Evolutionary conservation across 2,797 vertebrate genomes (phyloP).

Genomic region (Huso huso): DNA sequence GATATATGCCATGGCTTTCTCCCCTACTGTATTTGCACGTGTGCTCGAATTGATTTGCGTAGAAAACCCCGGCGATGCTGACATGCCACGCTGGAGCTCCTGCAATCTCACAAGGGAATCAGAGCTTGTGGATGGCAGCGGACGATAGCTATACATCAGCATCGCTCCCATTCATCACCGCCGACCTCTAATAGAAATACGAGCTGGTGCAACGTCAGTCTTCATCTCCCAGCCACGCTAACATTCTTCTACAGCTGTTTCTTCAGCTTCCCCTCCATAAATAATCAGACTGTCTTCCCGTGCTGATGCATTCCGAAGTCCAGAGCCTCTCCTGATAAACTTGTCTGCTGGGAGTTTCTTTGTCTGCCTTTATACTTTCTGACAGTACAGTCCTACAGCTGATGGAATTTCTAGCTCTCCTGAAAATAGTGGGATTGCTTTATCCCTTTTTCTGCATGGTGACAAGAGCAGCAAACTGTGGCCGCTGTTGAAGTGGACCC

Average conservation of each 20-base stretch:
- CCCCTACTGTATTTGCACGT: no score
- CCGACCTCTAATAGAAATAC: conserved; percentile 42
- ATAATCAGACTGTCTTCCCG: conserved; percentile 31
- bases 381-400: conserved; percentile 37
- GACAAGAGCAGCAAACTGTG: conserved; percentile 27
- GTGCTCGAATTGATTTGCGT: no score
- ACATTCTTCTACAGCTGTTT: conserved; percentile 33
- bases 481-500: no score
- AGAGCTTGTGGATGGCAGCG: background rate
- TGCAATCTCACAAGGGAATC: background rate
- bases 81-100: no score
- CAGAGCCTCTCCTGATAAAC: conserved; percentile 23
- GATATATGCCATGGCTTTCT: no score
- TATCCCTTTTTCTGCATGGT: conserved; percentile 37
- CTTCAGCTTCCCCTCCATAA: conserved; percentile 29
- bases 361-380: conserved; percentile 45
- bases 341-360: conserved; percentile 35
- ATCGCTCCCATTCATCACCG: conserved; percentile 54
- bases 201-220: conserved; percentile 26
- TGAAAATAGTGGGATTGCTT: conserved; percentile 49
- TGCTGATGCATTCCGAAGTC: conserved; percentile 13
- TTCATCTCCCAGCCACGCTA: conserved; percentile 31
- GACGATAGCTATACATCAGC: conserved; percentile 50
- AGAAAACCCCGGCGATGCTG: no score
- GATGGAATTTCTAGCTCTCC: conserved; percentile 44